Percentiles rank a stretch among this genome's conserved stretches.
These are phyloP conservation scores for Sinotaia quadrata DNA, from an alignment of 2,888 invertebrate species.

Conservation along the genomic window DNA sequence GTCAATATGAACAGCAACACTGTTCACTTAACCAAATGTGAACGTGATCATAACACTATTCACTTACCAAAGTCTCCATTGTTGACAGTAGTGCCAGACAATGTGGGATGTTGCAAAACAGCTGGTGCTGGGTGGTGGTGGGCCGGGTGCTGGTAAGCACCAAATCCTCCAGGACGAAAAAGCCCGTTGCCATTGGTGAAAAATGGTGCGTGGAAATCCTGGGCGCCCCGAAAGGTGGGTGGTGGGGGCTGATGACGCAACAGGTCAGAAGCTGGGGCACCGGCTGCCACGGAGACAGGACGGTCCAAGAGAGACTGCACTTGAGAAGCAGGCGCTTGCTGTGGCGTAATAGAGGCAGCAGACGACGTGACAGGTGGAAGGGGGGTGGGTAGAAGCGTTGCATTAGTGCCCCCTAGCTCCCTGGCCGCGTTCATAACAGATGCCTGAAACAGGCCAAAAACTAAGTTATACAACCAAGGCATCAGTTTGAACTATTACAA, in stretches of 20 bases:
- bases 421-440: conserved; percentile 32
- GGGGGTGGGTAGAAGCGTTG: conserved; percentile 35
- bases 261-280: conserved; percentile 53
- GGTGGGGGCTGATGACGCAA: conserved; percentile 62
- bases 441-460: conserved; percentile 19
- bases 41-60: not conserved
- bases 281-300: conserved; percentile 35
- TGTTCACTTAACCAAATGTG: not conserved
- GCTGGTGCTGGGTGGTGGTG: conserved; percentile 64
- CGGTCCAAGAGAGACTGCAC: conserved; percentile 34
- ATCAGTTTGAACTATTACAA: too few relatives aligned
- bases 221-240: conserved; percentile 64
- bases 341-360: conserved; percentile 34
- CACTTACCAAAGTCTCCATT: conserved; percentile 60
- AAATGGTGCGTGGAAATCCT: conserved; percentile 68
- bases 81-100: conserved; percentile 53
- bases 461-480: too few relatives aligned
- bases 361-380: conserved; percentile 37
- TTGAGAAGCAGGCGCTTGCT: conserved; percentile 30
- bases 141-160: conserved; percentile 65
- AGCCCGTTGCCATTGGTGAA: conserved; percentile 70
- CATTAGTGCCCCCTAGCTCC: conserved; percentile 27
- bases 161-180: conserved; percentile 68
- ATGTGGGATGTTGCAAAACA: conserved; percentile 59
- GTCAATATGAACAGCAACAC: not conserved